These are phyloP conservation scores for Athrips mouffetella DNA, from an alignment of 2,888 invertebrate species.

Conservation along the genomic window DNA sequence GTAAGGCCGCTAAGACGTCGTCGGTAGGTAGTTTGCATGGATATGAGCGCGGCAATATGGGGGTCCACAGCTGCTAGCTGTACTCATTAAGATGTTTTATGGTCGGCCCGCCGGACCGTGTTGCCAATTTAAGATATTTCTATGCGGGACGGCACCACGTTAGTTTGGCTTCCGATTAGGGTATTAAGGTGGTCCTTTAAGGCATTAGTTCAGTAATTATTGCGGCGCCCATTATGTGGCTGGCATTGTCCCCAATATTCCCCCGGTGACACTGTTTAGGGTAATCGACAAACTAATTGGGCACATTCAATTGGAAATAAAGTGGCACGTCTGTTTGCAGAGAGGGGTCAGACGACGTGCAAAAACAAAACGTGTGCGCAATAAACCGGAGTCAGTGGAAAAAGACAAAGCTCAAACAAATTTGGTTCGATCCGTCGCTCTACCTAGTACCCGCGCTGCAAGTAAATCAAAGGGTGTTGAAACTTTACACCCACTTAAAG, in stretches of 20 bases:
- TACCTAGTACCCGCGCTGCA: slow-evolving; percentile 64
- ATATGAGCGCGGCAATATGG: slow-evolving; percentile 77
- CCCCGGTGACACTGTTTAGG: slow-evolving; percentile 30
- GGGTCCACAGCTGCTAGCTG: slow-evolving; percentile 74
- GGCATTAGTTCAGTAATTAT: slow-evolving; percentile 71
- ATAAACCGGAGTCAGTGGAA: slow-evolving; percentile 41
- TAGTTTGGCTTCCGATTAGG: slow-evolving; percentile 77
- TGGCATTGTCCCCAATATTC: slow-evolving; percentile 50
- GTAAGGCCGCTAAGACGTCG: slow-evolving; percentile 72
- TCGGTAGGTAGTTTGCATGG: slow-evolving; percentile 77
- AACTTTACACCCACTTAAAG: slow-evolving; percentile 79
- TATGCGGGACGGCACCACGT: slow-evolving; percentile 74
- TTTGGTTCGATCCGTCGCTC: slow-evolving; percentile 51
- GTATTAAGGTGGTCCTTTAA: slow-evolving; percentile 75
- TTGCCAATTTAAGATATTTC: slow-evolving; percentile 79
- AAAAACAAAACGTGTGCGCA: slow-evolving; percentile 41
- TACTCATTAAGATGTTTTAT: slow-evolving; percentile 80
- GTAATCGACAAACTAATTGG: slow-evolving; percentile 13
- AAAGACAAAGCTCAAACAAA: slow-evolving; percentile 60
- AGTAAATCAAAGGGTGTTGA: slow-evolving; percentile 79
- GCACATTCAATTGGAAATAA: slow-evolving; percentile 11
- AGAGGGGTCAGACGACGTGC: slow-evolving; percentile 19
- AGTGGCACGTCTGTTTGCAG: slow-evolving; percentile 8
- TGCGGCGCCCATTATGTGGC: slow-evolving; percentile 68
- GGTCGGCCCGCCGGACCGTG: slow-evolving; percentile 75